These are phyloP conservation scores for Phrynocephalus guinanensis DNA, from an alignment of 2,797 vertebrate genomes.

Conservation along the genomic window DNA sequence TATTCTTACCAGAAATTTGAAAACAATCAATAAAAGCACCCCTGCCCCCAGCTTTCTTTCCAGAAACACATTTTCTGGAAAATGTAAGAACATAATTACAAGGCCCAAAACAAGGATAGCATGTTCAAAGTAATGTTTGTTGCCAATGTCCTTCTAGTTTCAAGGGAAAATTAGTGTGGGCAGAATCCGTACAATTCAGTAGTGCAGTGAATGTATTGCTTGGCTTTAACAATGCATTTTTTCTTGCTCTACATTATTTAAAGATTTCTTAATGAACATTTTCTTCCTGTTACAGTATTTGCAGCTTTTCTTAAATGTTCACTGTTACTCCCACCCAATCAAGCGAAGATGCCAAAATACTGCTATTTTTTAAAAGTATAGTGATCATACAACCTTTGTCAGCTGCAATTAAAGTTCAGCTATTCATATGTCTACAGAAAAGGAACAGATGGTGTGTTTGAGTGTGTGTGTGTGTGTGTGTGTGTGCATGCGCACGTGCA, in stretches of 20 bases:
- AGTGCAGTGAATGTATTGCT: background rate
- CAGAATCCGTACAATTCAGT: background rate
- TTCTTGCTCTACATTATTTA: background rate
- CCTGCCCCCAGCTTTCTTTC: background rate
- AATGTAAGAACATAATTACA: background rate
- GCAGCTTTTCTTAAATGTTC: constrained; percentile 19
- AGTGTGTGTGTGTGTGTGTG: background rate
- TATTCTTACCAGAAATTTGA: background rate
- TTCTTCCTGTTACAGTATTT: constrained; percentile 25
- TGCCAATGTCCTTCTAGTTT: background rate
- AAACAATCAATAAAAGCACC: background rate
- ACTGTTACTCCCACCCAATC: background rate
- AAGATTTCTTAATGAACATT: background rate
- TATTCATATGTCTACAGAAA: background rate
- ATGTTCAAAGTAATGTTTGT: background rate
- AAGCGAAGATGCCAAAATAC: constrained; percentile 29
- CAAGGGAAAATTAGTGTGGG: background rate
- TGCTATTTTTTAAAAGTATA: background rate
- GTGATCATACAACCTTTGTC: constrained; percentile 35
- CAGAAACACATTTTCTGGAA: constrained; percentile 18
- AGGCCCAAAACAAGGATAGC: background rate
- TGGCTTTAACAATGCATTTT: background rate
- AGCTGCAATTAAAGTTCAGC: constrained; percentile 29
- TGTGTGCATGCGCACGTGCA: background rate
- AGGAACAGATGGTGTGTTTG: background rate